These are phyloP conservation scores for Chrysaora quinquecirrha DNA, from an alignment of 30 jellyfish, hydroid and myxozoan genomes.

Conservation along the genomic window DNA sequence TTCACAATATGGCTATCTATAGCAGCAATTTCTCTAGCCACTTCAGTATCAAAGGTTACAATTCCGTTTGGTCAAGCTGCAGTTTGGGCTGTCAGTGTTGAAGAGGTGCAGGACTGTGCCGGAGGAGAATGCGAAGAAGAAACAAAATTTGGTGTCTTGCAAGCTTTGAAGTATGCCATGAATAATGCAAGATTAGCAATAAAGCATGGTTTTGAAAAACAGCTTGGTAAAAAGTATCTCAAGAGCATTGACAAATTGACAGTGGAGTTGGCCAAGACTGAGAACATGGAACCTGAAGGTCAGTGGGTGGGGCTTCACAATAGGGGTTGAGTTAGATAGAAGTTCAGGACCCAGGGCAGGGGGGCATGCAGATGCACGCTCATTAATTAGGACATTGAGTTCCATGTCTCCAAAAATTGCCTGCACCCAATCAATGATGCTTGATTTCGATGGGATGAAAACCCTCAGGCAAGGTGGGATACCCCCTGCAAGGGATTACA, in stretches of 20 bases:
- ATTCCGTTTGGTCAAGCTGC: slow-evolving; percentile 71
- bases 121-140: slow-evolving; percentile 49
- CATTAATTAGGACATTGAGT: too few relatives aligned
- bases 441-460: too few relatives aligned
- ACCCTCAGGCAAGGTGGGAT: too few relatives aligned
- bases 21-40: neutral
- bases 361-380: too few relatives aligned
- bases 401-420: too few relatives aligned
- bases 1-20: neutral
- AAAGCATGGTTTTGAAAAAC: slow-evolving; percentile 25
- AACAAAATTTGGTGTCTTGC: slow-evolving; percentile 27
- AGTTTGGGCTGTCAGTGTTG: slow-evolving; percentile 46
- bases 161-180: slow-evolving; percentile 50
- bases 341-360: too few relatives aligned
- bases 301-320: too few relatives aligned
- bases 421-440: too few relatives aligned
- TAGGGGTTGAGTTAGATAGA: too few relatives aligned
- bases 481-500: too few relatives aligned
- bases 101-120: slow-evolving; percentile 35
- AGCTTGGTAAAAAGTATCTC: neutral
- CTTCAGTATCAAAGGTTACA: slow-evolving; percentile 39
- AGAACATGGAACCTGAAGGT: slow-evolving; percentile 30
- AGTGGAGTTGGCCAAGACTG: slow-evolving; percentile 20
- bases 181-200: slow-evolving; percentile 62
- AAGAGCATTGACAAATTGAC: slow-evolving; percentile 32